Base-by-base conservation (phyloP, 2,888 invertebrate genomes). In the Mechanitis messenoides region DNA sequence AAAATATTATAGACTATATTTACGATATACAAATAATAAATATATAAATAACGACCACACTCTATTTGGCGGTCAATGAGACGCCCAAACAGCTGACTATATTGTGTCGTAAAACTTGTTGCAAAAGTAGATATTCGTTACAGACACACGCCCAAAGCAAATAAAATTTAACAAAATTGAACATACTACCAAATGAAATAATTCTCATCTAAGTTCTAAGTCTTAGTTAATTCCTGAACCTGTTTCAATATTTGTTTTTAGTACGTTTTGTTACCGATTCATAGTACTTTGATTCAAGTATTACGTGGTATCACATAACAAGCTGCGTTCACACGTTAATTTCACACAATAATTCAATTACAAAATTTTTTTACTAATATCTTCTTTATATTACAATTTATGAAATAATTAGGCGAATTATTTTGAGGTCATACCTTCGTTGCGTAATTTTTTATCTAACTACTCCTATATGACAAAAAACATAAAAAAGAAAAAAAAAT, bases 301-400 rank as follows among this genome's bases (percentile, higher is more conserved):
- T 61, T 67, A 67, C 55, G 58, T 62, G 53, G 45, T 61, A 45
- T 33, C 45, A 61, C 66, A 62, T 64, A 63, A 62, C 33, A 55
- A 53, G 58, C 61, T 57, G 38, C 33, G 55, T 65, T 65, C 65
- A 54, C 65, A 63, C 65, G 65, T 33, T 59, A 58, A 50, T 33
- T 57, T 63, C 60, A 59, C 63, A 65, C 66, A 59, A 53, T 61
- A 42, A 53, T 58, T 56, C 55, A 45, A 61, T 67, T 65, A 60
- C 59, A 63, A 59, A 62, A 59, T 61, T 5, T 35, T 60, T 55
- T 53, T 53, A 20, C 20, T 20, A 56, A 53, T 45, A 62, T 60
- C 62, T 64, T 42, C 42, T 42, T 42, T 42, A 20, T 20, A 42
- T 42, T 42, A 42, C 6, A 42, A 42, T 7, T 7, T 9, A 42